A percentile compares a stretch with the other conserved stretches of the same genome.
Evolutionary conservation across 2,113 vertebrate species (phyloP).

Genomic region (Plecotus auritus): DNA sequence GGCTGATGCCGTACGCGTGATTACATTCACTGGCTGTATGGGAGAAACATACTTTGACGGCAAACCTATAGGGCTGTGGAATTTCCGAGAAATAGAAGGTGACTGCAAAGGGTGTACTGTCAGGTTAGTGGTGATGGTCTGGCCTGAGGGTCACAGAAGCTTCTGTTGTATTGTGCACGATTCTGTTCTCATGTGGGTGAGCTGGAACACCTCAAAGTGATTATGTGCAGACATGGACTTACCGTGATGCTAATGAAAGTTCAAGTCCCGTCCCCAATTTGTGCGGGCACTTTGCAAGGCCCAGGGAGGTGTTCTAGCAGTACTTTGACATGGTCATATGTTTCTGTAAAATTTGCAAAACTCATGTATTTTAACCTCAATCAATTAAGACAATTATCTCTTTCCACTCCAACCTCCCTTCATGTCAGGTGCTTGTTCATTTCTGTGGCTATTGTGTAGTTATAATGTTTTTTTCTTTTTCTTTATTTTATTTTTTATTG

Average conservation of each 20-base stretch:
- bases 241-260: background rate
- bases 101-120: conserved; percentile 95
- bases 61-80: conserved; percentile 97
- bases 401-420: background rate
- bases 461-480: background rate
- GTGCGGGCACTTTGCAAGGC: background rate
- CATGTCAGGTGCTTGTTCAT: background rate
- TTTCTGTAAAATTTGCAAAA: background rate
- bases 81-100: conserved; percentile 93
- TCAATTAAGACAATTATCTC: background rate
- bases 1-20: conserved; percentile 91
- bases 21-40: conserved; percentile 96
- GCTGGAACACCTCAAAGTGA: background rate
- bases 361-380: background rate
- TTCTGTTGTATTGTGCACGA: background rate
- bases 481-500: background rate
- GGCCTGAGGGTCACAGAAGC: background rate
- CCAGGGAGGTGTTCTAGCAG: background rate
- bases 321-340: background rate
- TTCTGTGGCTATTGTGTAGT: background rate
- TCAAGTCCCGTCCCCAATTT: background rate
- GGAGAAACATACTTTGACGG: conserved; percentile 94
- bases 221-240: background rate
- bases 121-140: conserved; percentile 83
- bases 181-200: background rate